phyloP scores from a whole-genome alignment of 2,797 vertebrate species.

The Coreius guichenoti region DNA sequence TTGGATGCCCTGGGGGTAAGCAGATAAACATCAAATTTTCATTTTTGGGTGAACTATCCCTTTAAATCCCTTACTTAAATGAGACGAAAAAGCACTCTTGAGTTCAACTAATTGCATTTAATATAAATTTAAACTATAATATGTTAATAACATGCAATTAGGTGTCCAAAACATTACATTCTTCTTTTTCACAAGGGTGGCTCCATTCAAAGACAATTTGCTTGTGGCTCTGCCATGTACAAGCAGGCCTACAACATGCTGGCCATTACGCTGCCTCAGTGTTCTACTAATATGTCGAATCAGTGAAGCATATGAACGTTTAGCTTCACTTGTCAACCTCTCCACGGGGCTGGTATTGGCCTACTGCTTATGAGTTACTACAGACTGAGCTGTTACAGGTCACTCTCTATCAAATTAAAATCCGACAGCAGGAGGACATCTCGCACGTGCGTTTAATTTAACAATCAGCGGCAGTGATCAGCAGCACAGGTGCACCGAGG shows the following conservation, averaged over 20 bases:
- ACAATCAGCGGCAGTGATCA: not conserved
- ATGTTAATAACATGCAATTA: not conserved
- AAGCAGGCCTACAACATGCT: not conserved
- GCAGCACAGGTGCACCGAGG: conserved; percentile 42
- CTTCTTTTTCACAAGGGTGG: not conserved
- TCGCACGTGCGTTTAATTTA: conserved; percentile 41
- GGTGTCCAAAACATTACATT: not conserved
- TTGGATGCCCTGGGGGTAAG: too few species aligned
- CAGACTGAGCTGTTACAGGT: conserved; percentile 36
- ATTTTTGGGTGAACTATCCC: too few species aligned
- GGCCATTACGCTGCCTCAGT: not conserved
- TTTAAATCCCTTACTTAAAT: too few species aligned
- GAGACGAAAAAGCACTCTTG: too few species aligned
- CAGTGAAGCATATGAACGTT: conserved; percentile 16
- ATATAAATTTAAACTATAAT: not conserved
- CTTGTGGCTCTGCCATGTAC: not conserved
- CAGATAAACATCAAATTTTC: too few species aligned
- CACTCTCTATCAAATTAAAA: conserved; percentile 47
- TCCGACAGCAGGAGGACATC: conserved; percentile 20
- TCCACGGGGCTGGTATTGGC: not conserved
- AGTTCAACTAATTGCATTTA: not conserved
- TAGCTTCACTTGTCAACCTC: conserved; percentile 32
- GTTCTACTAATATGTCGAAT: not conserved
- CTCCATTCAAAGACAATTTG: not conserved
- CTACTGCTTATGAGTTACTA: conserved; percentile 11